Evolutionary conservation across 2,797 vertebrate genomes (phyloP), one percentile per base, ranked within the genome.

Genomic region (Masticophis lateralis): DNA sequence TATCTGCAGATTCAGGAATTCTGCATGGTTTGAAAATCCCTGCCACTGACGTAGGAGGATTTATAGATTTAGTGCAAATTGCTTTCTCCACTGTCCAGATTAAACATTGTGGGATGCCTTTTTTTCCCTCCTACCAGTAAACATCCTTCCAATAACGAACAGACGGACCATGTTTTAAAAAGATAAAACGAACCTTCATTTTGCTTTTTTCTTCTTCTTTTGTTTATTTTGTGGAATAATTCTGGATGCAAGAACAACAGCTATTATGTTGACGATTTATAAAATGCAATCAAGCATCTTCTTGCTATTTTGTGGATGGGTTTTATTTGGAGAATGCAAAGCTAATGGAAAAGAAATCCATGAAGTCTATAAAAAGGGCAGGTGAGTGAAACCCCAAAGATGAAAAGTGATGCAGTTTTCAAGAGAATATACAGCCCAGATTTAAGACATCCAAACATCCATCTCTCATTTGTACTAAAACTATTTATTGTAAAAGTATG

Each of bases 51-150:
- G 97, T 97, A 97, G 98, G 97, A 96, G 98, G 98, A 98, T 98
- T 98, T 98, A 98, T 96, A 97, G 98, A 98, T 98, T 98, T 98
- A 98, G 97, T 97, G 97, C 97, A 98, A 98, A 98, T 98, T 98
- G 97, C 98, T 98, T 98, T 98, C 97, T 97, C 97, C 96, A 97
- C 97, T 97, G 95, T 97, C 95, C 97, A 98, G 98, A 98, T 98
- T 98, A 98, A 98, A 98, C 96, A 97, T 97, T 95, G 97, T 95
- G 96, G 96, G 96, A 97, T 97, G 97, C 96, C 97, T 51, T 97
- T 97, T 96, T 96, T 47, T 12, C 0, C 4, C 74, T 25, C 93
- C 95, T 96, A 95, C 96, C 96, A 97, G 97, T 97, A 97, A 98
- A 98, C 97, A 97, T 97, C 97, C 97, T 97, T 97, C 95, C 97